Conservation (phyloP, 2,888 invertebrate genomes). For the Lypha dubia region DNA sequence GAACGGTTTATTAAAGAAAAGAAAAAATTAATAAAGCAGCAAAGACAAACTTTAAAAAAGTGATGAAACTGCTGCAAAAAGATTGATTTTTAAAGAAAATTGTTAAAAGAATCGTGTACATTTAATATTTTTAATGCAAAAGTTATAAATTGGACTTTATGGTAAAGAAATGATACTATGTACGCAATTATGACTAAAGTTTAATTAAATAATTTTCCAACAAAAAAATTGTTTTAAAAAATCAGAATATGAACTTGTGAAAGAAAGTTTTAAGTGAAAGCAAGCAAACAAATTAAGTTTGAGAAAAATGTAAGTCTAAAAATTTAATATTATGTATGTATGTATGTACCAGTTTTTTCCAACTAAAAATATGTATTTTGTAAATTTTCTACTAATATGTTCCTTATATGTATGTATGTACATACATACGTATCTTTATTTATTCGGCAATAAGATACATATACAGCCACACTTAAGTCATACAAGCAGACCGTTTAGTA, state of each 20-base stretch:
- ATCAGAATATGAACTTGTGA: constrained; percentile 34
- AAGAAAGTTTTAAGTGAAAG: constrained; percentile 58
- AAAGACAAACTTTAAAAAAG: constrained; percentile 36
- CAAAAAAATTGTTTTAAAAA: not conserved
- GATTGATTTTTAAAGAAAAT: not conserved
- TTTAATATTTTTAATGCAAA: not conserved
- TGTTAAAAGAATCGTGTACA: not conserved
- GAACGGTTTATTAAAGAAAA: constrained; percentile 36
- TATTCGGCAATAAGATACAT: not conserved
- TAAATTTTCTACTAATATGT: not conserved
- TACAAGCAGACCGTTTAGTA: constrained; percentile 37
- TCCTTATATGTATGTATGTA: not conserved
- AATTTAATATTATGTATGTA: not conserved
- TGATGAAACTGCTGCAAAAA: constrained; percentile 19
- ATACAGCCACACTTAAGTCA: constrained; percentile 8
- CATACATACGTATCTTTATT: too few species aligned
- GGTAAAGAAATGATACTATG: constrained; percentile 12
- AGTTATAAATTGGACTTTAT: not conserved
- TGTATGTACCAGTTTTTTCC: not conserved
- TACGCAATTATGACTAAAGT: constrained; percentile 16
- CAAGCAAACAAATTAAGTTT: not conserved
- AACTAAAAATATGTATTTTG: not conserved
- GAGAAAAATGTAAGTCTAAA: constrained; percentile 48
- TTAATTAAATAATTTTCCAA: constrained; percentile 6
- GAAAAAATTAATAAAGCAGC: constrained; percentile 2